A percentile compares a stretch with the other conserved stretches of the same genome.
phyloP scores from a whole-genome alignment of 1,140 invertebrate species.

The Anagrus nilaparvatae region DNA sequence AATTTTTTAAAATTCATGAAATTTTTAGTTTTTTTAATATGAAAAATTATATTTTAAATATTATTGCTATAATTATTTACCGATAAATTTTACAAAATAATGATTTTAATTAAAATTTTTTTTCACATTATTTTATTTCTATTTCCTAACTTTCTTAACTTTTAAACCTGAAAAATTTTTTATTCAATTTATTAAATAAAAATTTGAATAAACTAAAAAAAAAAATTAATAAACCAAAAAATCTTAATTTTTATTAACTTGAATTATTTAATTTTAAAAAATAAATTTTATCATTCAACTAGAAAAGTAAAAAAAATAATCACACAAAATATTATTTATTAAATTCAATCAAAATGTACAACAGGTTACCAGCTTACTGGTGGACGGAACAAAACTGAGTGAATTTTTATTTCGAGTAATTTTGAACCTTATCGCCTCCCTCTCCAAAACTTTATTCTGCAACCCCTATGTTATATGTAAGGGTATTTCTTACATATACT shows the following conservation, averaged over 20 bases:
- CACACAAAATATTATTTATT: no score
- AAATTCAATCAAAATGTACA: neutral
- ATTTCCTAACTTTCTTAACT: no score
- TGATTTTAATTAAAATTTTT: no score
- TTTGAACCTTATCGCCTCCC: constrained; percentile 32
- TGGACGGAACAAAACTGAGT: constrained; percentile 33
- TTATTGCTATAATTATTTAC: no score
- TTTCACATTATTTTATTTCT: no score
- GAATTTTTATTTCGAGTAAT: constrained; percentile 35
- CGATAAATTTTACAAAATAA: no score
- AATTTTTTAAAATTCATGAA: no score
- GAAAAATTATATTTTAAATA: no score
- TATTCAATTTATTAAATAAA: neutral
- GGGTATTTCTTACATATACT: constrained; percentile 21
- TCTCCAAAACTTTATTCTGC: constrained; percentile 7
- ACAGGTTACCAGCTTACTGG: constrained; percentile 15
- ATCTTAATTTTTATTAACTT: neutral
- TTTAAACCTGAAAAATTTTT: no score
- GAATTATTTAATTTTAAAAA: neutral
- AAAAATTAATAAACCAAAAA: neutral
- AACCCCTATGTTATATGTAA: constrained; percentile 15
- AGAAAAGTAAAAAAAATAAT: neutral
- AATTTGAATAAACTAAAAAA: neutral
- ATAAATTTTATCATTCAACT: neutral
- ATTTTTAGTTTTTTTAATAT: no score